These are phyloP conservation scores for Tolypeutes matacus DNA, from an alignment of 2,797 vertebrate genomes.

Conservation along the genomic window DNA sequence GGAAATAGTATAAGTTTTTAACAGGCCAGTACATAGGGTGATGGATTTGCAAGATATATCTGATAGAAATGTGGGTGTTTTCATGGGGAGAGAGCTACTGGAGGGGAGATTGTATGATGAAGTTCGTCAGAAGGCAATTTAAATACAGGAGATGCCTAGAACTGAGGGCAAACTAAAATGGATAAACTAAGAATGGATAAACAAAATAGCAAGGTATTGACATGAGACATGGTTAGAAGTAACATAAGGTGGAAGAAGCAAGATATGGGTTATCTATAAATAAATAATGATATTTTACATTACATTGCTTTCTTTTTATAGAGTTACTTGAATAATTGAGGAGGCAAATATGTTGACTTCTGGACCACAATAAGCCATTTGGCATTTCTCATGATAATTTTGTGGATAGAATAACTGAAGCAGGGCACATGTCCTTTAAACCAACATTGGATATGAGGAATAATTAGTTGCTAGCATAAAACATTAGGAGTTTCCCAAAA, in stretches of 20 bases:
- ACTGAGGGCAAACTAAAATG: not conserved
- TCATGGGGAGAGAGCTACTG: not conserved
- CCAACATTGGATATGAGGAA: not conserved
- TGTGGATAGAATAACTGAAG: not conserved
- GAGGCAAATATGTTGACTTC: not conserved
- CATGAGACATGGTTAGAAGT: too few species aligned
- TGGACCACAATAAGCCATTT: not conserved
- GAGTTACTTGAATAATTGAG: not conserved
- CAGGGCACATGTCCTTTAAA: not conserved
- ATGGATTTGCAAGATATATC: not conserved
- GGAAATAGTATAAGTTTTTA: not conserved
- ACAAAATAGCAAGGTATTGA: too few species aligned
- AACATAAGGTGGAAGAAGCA: not conserved
- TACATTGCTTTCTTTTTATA: not conserved
- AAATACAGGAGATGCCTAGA: not conserved
- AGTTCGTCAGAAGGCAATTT: not conserved
- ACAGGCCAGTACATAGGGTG: not conserved
- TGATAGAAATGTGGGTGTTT: not conserved
- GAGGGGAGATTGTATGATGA: not conserved
- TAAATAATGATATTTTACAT: not conserved
- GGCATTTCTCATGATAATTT: not conserved
- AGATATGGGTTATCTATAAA: not conserved
- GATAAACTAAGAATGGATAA: not conserved
- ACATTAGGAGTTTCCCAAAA: not conserved
- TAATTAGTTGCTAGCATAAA: not conserved